Percentiles rank a stretch among this genome's conserved stretches.
Conservation (phyloP, 2,888 invertebrate species). For the Sepioteuthis lessoniana region DNA sequence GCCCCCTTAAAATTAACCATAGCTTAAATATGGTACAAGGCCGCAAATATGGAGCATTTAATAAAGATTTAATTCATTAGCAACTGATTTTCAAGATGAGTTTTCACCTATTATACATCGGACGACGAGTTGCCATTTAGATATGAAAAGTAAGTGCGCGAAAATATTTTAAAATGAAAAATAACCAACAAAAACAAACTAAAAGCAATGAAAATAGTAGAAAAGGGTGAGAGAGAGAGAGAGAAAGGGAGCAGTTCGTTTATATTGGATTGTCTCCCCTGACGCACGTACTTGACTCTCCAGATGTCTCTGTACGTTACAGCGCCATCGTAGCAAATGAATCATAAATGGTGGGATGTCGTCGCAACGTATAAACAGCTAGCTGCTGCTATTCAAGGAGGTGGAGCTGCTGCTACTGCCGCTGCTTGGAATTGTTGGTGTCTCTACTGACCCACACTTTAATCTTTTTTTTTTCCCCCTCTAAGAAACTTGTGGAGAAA, state of each 20-base stretch:
- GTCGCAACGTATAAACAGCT: slow-evolving; percentile 33
- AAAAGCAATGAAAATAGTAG: too few relatives aligned
- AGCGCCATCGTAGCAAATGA: slow-evolving; percentile 33
- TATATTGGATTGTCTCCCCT: neutral
- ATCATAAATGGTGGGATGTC: neutral
- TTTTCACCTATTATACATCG: too few relatives aligned
- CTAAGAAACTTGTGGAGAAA: slow-evolving; percentile 24
- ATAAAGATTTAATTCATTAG: too few relatives aligned
- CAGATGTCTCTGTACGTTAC: slow-evolving; percentile 5
- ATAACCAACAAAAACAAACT: too few relatives aligned
- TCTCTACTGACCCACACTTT: neutral
- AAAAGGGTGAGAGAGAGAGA: neutral
- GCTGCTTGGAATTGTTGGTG: slow-evolving; percentile 37
- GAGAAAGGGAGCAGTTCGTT: neutral
- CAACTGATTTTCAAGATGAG: too few relatives aligned
- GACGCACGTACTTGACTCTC: neutral
- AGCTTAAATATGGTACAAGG: too few relatives aligned
- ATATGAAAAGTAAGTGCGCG: too few relatives aligned
- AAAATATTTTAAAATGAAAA: too few relatives aligned
- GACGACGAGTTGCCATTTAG: too few relatives aligned
- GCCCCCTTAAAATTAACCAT: too few relatives aligned
- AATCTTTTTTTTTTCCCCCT: neutral
- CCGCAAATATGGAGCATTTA: too few relatives aligned
- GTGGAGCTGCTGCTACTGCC: slow-evolving; percentile 7
- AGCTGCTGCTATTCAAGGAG: neutral